Base-by-base conservation (phyloP, 2,113 vertebrate species). In the Nesoenas mayeri region DNA sequence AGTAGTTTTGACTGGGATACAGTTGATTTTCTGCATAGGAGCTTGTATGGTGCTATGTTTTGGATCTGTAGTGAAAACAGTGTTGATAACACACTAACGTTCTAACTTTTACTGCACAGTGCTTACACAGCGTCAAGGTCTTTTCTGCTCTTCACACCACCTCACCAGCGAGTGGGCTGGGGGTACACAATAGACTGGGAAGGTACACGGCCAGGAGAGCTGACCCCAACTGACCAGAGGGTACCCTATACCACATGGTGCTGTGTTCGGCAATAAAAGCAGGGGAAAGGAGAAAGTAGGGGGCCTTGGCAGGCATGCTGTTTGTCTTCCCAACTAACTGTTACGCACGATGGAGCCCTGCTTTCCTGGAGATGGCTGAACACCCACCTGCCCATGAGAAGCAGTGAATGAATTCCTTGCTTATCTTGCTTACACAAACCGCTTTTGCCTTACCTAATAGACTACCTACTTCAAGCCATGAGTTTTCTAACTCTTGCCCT, bases 321-420 rank as follows among this genome's bases (percentile, higher is more conserved):
- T 25, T 83, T 60, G 21, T 60, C 24, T 83, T 91, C 58, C 21
- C 53, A 58, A 29, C 1, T 32, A 53, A 71, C 13, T 1, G 3
- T 4, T n/a, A 44, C 0, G 1, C 3, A 1, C 32, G 48, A 58
- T 26, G 29, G 8, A 89, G 8, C 11, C 18, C 28, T 44, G 25
- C 9, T 91, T 79, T 66, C 25, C 47, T 32, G 15, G 21, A 34
- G 13, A 26, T 48, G 54, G 20, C 15, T 61, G 16, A 67, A 9
- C n/a, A 26, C 8, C 34, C 58, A 12, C 51, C 29, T 62, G 54
- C 10, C 2, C 0, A 29, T 29, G 48, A 38, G 29, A 32, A 48
- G 17, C 0, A 4, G 19, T 19, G 48, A 65, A 47, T 48, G 5
- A 36, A 73, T 28, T 56, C 67, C 9, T 42, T 36, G 3, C 25